Percentiles rank a stretch among this genome's conserved stretches.
phyloP scores from a whole-genome alignment of 2,113 vertebrate species.

The Hemiprocne comata region DNA sequence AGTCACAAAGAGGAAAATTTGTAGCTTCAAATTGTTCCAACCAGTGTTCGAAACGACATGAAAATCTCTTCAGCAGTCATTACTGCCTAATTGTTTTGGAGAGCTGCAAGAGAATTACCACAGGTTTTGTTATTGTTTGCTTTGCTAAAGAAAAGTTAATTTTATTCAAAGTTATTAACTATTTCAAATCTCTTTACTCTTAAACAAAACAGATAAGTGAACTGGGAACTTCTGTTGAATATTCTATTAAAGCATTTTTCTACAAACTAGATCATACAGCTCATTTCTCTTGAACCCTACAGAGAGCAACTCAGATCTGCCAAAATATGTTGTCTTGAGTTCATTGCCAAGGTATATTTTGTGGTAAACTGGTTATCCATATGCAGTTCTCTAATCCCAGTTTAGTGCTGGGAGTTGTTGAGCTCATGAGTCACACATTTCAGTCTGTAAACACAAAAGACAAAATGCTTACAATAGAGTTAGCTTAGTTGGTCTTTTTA shows the following conservation, averaged over 20 bases:
- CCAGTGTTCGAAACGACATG: slow-evolving; percentile 30
- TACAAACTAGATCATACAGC: neutral
- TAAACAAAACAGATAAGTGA: neutral
- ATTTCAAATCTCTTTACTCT: neutral
- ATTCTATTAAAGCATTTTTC: neutral
- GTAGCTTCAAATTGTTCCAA: slow-evolving; percentile 52
- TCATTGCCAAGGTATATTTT: neutral
- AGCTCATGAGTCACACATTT: neutral
- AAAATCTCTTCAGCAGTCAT: slow-evolving; percentile 56
- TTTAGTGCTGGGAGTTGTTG: neutral
- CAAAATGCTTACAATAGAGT: neutral
- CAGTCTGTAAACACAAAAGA: neutral
- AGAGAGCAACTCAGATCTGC: neutral
- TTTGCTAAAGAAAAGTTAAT: neutral
- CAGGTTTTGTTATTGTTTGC: neutral
- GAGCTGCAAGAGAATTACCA: slow-evolving; percentile 38
- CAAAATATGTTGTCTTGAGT: neutral
- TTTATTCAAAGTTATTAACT: slow-evolving; percentile 23
- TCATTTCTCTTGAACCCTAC: neutral
- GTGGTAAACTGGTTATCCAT: neutral
- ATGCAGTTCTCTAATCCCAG: neutral
- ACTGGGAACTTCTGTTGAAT: neutral
- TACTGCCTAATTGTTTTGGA: slow-evolving; percentile 52
- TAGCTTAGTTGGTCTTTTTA: neutral
- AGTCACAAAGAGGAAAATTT: slow-evolving; percentile 53